Evolutionary conservation across 2,113 vertebrate species (phyloP), one percentile per base, ranked within the genome.

Genomic region (Scortum barcoo): DNA sequence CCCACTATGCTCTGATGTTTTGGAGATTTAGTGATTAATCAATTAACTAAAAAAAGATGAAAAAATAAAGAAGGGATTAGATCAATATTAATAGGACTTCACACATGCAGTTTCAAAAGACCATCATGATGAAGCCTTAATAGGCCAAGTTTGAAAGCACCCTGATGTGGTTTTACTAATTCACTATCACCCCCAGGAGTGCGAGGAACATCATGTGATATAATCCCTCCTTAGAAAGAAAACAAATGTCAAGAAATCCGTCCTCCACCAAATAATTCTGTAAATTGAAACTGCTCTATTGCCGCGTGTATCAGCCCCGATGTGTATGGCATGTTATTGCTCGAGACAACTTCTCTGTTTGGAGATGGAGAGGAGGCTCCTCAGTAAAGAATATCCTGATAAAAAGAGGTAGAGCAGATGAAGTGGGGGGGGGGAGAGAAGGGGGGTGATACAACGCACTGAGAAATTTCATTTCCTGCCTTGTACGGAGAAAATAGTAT

Each of bases 381-480:
- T 77, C 83, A 70, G 57, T 74, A 72, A 87, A 84, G 83, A 82
- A 92, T 88, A 88, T 82, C 76, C 90, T 95, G 95, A 97, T 95
- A 96, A 36, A 95, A 95, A 96, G n/a, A 86, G 90, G 94, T 94
- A 69, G 78, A 78, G 90, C 62, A 76, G 89, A 88, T 60, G 80
- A 53, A n/a, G n/a, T n/a, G n/a, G 44, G 33, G 24, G 44, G 79
- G 36, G 60, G 50, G 81, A 51, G 42, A 30, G 28, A 26, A 76
- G 38, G 80, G 86, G 68, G 73, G 72, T 83, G 89, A 91, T 89
- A 89, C 93, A 63, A 76, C 57, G 36, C 72, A 73, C 76, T 75
- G 85, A 95, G 94, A 95, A 96, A 96, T 96, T 97, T 99, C 97
- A 99, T 99, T 98, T 99, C 98, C 98, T 98, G 97, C 96, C 94